A percentile compares a stretch with the other conserved stretches of the same genome.
Conservation (phyloP, 1,140 invertebrate species). For the Drosophila repletoides region DNA sequence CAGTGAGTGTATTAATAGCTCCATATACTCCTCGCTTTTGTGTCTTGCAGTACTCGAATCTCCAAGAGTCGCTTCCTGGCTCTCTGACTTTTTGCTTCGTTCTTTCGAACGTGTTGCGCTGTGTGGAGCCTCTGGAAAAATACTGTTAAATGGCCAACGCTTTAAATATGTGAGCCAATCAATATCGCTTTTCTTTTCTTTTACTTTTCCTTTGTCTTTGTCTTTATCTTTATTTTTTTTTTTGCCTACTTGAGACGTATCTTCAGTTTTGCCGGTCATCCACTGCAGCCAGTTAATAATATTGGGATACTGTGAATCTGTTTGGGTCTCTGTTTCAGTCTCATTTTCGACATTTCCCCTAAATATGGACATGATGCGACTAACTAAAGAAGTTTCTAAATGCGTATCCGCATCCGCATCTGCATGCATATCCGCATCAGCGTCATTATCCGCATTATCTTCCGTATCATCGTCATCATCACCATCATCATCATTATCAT, state of each 20-base stretch:
- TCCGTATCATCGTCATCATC: not conserved
- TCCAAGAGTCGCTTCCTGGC: constrained; percentile 35
- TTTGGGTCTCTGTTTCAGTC: constrained; percentile 21
- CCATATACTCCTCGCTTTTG: constrained; percentile 83
- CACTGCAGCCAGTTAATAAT: constrained; percentile 81
- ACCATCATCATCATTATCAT: not conserved
- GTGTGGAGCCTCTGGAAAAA: constrained; percentile 44
- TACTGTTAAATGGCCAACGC: constrained; percentile 69
- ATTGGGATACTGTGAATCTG: constrained; percentile 50
- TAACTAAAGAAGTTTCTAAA: constrained; percentile 7
- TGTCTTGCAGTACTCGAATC: constrained; percentile 62
- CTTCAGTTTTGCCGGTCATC: constrained; percentile 26
- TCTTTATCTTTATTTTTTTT: not conserved
- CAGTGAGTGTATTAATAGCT: constrained; percentile 84
- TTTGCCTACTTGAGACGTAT: constrained; percentile 13
- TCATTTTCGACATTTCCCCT: not conserved
- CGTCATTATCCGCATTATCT: constrained; percentile 7
- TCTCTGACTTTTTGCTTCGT: constrained; percentile 16
- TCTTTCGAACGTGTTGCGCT: not conserved
- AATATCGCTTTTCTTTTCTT: constrained; percentile 20
- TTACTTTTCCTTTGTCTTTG: constrained; percentile 16
- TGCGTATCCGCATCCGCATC: not conserved
- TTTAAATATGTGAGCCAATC: constrained; percentile 57
- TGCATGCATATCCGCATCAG: not conserved
- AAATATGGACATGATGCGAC: constrained; percentile 14